These are phyloP conservation scores for Epicauta chinensis DNA, from an alignment of 1,140 invertebrate species.

Conservation along the genomic window DNA sequence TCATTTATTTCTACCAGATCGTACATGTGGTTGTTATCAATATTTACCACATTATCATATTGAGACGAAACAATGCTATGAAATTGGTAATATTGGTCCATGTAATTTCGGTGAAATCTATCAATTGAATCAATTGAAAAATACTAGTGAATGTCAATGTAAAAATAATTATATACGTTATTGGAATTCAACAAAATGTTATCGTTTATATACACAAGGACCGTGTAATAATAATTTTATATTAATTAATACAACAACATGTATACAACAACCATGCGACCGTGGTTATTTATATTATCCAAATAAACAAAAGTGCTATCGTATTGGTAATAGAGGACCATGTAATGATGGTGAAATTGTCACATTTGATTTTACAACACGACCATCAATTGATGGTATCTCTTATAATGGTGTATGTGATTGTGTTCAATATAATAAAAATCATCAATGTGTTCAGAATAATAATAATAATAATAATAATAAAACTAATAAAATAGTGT, in stretches of 20 bases:
- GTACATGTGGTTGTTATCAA: slow-evolving; percentile 61
- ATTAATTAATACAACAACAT: slow-evolving; percentile 53
- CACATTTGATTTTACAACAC: slow-evolving; percentile 66
- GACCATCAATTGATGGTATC: slow-evolving; percentile 68
- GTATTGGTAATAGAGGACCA: slow-evolving; percentile 65
- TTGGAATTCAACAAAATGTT: slow-evolving; percentile 59
- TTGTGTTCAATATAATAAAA: slow-evolving; percentile 47
- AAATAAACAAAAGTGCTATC: slow-evolving; percentile 62
- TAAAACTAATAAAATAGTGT: slow-evolving; percentile 43
- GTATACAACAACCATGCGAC: slow-evolving; percentile 60
- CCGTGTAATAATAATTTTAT: slow-evolving; percentile 63
- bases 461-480: slow-evolving; percentile 22
- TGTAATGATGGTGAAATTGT: slow-evolving; percentile 64
- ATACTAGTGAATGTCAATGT: slow-evolving; percentile 56
- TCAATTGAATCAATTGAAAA: slow-evolving; percentile 40
- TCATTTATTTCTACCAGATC: slow-evolving; percentile 65
- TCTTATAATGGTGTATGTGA: slow-evolving; percentile 76
- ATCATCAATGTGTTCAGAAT: slow-evolving; percentile 2
- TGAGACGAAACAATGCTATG: slow-evolving; percentile 61
- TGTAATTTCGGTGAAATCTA: slow-evolving; percentile 65
- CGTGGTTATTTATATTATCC: slow-evolving; percentile 69
- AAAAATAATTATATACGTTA: slow-evolving; percentile 64
- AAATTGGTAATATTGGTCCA: slow-evolving; percentile 66
- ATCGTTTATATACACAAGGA: slow-evolving; percentile 67
- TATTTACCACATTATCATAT: slow-evolving; percentile 66